Evolutionary conservation across 1,140 invertebrate genomes (phyloP).

Genomic region (Macrotrachela quadricornifera): DNA sequence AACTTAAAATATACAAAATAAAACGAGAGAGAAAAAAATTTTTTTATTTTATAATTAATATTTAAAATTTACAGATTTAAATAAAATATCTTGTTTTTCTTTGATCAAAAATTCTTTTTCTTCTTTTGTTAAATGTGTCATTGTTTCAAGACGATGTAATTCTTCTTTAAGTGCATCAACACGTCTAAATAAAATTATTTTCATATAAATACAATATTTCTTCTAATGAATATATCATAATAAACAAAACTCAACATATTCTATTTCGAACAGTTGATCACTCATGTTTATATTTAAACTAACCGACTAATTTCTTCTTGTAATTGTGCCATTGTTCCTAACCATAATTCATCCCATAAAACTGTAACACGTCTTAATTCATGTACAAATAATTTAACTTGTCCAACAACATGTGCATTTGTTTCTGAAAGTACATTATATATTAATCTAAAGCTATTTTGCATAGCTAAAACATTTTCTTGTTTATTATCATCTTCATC

Average conservation of each 20-base stretch:
- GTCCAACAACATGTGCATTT: slow-evolving; percentile 49
- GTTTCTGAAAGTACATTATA: slow-evolving; percentile 30
- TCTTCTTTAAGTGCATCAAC: slow-evolving; percentile 33
- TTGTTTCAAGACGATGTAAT: slow-evolving; percentile 49
- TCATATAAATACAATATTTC: too few relatives aligned
- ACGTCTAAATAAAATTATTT: slow-evolving; percentile 13
- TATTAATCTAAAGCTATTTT: background rate
- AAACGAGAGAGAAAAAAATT: too few relatives aligned
- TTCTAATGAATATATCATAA: too few relatives aligned
- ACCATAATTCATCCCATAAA: slow-evolving; percentile 86
- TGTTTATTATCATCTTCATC: slow-evolving; percentile 20
- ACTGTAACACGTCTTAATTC: slow-evolving; percentile 74
- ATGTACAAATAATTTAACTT: slow-evolving; percentile 65
- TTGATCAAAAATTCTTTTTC: slow-evolving; percentile 53
- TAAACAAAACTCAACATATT: too few relatives aligned
- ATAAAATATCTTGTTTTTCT: background rate
- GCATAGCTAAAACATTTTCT: slow-evolving; percentile 37
- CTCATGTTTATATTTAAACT: too few relatives aligned
- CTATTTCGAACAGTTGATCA: too few relatives aligned
- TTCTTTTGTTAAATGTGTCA: slow-evolving; percentile 41
- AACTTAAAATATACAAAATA: too few relatives aligned
- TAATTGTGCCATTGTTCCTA: slow-evolving; percentile 46
- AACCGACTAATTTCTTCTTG: slow-evolving; percentile 17
- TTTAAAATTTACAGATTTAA: too few relatives aligned
- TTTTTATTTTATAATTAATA: too few relatives aligned